phyloP scores from a whole-genome alignment of 2,797 vertebrate species.

The Micropoecilia bifurca region DNA sequence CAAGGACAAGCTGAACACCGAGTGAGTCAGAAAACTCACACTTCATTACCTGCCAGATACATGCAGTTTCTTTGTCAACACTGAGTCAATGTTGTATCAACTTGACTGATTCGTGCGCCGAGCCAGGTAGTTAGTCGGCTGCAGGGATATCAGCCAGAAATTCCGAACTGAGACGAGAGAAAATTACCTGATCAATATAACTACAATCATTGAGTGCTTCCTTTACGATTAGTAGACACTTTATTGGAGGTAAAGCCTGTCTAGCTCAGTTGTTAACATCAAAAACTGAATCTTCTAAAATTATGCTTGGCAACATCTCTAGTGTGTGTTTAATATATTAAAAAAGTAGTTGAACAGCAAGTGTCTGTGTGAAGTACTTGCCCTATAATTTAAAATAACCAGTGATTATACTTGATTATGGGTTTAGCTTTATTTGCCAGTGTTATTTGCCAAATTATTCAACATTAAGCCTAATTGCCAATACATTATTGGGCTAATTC shows the following conservation, averaged over 20 bases:
- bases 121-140: neutral
- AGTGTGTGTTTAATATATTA: neutral
- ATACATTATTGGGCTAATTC: neutral
- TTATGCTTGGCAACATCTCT: neutral
- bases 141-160: neutral
- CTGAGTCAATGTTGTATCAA: neutral
- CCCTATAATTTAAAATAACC: neutral
- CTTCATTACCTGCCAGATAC: constrained; percentile 4
- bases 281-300: neutral
- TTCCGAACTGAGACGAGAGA: neutral
- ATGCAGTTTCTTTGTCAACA: neutral
- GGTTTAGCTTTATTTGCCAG: neutral
- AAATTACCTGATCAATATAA: neutral
- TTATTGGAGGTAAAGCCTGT: neutral
- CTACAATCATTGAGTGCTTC: neutral
- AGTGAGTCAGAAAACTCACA: constrained; percentile 2
- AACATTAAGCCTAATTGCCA: neutral
- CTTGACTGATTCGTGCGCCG: neutral
- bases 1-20: neutral
- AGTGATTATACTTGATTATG: neutral
- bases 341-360: neutral
- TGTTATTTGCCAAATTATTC: neutral
- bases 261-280: neutral
- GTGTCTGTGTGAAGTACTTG: neutral
- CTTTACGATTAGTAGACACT: neutral